Evolutionary conservation across 2,888 invertebrate genomes (phyloP).

Genomic region (Allophyes oxyacanthae): DNA sequence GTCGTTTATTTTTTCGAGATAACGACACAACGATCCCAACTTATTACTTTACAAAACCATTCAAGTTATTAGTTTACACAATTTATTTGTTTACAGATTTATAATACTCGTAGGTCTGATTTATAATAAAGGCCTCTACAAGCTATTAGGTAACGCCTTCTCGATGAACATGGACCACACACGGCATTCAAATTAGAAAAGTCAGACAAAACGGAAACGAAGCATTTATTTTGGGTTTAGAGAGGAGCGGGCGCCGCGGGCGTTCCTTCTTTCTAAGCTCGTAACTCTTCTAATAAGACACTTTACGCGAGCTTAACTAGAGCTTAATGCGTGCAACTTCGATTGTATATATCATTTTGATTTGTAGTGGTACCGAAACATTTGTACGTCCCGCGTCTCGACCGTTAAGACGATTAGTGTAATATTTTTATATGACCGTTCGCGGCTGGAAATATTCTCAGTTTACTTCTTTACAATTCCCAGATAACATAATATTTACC

Average conservation of each 20-base stretch:
- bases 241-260: conserved; percentile 79
- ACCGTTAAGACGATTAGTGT: conserved; percentile 75
- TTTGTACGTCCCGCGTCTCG: conserved; percentile 69
- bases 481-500: conserved; percentile 50
- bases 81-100: conserved; percentile 64
- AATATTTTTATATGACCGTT: conserved; percentile 66
- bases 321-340: conserved; percentile 79
- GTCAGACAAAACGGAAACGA: conserved; percentile 83
- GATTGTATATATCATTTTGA: conserved; percentile 82
- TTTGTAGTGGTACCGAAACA: conserved; percentile 79
- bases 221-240: conserved; percentile 81
- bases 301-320: conserved; percentile 81
- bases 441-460: conserved; percentile 55
- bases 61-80: conserved; percentile 60
- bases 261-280: conserved; percentile 80
- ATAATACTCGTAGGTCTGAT: conserved; percentile 65
- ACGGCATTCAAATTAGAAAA: conserved; percentile 84
- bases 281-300: conserved; percentile 86
- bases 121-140: conserved; percentile 69
- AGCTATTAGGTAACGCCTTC: conserved; percentile 75
- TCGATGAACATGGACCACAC: conserved; percentile 82
- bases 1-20: conserved; percentile 43
- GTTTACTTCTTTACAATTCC: conserved; percentile 47
- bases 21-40: conserved; percentile 29
- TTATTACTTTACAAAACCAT: conserved; percentile 42